These are phyloP conservation scores for Clunio marinus DNA, from an alignment of 2,888 invertebrate genomes.

Conservation along the genomic window DNA sequence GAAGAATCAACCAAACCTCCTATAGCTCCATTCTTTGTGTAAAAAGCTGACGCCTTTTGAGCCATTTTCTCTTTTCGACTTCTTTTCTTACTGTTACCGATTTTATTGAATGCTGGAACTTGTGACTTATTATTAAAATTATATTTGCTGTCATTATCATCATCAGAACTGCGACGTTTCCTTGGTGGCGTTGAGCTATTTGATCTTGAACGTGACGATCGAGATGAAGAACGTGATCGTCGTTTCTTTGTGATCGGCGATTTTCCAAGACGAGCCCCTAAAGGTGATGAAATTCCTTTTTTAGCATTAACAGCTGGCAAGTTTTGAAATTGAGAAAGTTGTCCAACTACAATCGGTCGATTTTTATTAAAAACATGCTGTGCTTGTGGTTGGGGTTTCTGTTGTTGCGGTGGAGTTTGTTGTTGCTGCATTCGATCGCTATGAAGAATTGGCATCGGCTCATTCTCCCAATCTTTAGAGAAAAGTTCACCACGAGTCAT, in stretches of 20 bases:
- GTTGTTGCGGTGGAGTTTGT: slow-evolving; percentile 43
- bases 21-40: slow-evolving; percentile 61
- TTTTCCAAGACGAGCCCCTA: slow-evolving; percentile 58
- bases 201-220: slow-evolving; percentile 45
- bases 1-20: slow-evolving; percentile 62
- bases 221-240: slow-evolving; percentile 47
- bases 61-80: slow-evolving; percentile 50
- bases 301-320: slow-evolving; percentile 43
- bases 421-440: slow-evolving; percentile 60
- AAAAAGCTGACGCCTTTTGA: slow-evolving; percentile 55
- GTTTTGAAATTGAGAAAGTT: slow-evolving; percentile 54
- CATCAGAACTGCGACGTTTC: slow-evolving; percentile 38
- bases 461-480: slow-evolving; percentile 91
- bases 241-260: slow-evolving; percentile 46
- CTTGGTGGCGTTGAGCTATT: slow-evolving; percentile 17
- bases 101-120: slow-evolving; percentile 37
- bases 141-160: slow-evolving; percentile 42
- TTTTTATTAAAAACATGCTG: slow-evolving; percentile 32
- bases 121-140: slow-evolving; percentile 39
- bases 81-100: slow-evolving; percentile 49
- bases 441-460: slow-evolving; percentile 84
- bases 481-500: slow-evolving; percentile 82
- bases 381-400: slow-evolving; percentile 43
- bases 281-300: slow-evolving; percentile 56
- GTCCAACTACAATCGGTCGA: slow-evolving; percentile 51